Conservation (phyloP, 1,140 invertebrate species). For the Drosophila guanche region DNA sequence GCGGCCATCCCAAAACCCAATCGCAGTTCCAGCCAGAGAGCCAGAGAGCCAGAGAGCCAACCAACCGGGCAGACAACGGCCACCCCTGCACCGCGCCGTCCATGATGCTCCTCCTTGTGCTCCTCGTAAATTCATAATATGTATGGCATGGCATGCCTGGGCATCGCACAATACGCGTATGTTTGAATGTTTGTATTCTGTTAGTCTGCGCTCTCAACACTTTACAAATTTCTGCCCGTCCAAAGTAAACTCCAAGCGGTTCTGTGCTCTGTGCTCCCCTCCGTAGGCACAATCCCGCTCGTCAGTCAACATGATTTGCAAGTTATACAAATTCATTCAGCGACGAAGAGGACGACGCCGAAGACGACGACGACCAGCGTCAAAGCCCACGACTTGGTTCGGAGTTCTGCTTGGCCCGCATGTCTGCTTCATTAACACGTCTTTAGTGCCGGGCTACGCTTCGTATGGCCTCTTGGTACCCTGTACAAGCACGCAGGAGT, state of each 20-base stretch:
- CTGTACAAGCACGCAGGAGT: constrained; percentile 2
- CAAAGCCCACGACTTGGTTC: constrained; percentile 47
- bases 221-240: constrained; percentile 58
- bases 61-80: constrained; percentile 19
- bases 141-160: constrained; percentile 5
- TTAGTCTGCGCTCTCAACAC: constrained; percentile 56
- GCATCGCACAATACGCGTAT: constrained; percentile 49
- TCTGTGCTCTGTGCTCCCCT: neutral
- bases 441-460: constrained; percentile 53
- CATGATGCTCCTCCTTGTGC: neutral
- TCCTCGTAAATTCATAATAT: constrained; percentile 64
- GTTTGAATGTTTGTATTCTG: constrained; percentile 50
- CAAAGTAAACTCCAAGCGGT: constrained; percentile 43
- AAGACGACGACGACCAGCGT: constrained; percentile 20
- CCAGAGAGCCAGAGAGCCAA: constrained; percentile 11
- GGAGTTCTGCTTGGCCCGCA: constrained; percentile 46
- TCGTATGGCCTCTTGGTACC: constrained; percentile 19
- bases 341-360: constrained; percentile 13
- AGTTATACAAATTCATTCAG: constrained; percentile 79
- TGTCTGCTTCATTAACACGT: constrained; percentile 81
- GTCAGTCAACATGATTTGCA: constrained; percentile 81
- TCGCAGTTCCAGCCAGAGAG: constrained; percentile 5
- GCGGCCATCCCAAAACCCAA: no score
- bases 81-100: constrained; percentile 24
- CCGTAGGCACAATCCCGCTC: neutral